A percentile compares a stretch with the other conserved stretches of the same genome.
Conservation (phyloP, 2,888 invertebrate species). For the Dolichopus griseipennis region DNA sequence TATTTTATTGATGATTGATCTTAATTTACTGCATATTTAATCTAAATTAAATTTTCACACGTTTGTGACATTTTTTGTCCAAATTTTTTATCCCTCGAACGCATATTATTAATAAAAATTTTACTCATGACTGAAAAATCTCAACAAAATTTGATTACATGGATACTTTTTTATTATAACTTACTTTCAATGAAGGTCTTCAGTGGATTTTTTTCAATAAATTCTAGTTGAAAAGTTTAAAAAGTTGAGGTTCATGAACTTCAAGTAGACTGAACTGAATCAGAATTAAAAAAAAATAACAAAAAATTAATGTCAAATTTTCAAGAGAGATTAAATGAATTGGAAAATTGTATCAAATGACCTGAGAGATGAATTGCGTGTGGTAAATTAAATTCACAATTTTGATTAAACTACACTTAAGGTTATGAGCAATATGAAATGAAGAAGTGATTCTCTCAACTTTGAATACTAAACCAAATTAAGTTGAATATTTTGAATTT, state of each 20-base stretch:
- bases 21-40: too few species aligned
- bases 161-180: too few species aligned
- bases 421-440: too few species aligned
- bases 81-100: neutral
- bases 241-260: neutral
- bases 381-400: conserved; percentile 41
- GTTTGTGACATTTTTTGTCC: neutral
- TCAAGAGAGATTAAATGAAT: conserved; percentile 28
- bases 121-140: neutral
- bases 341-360: conserved; percentile 45
- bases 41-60: neutral
- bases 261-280: too few species aligned
- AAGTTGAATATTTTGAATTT: too few species aligned
- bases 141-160: neutral
- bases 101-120: neutral
- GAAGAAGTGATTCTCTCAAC: too few species aligned
- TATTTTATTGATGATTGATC: too few species aligned
- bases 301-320: neutral
- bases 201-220: too few species aligned
- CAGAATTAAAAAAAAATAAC: too few species aligned
- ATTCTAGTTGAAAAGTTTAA: too few species aligned
- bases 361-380: conserved; percentile 43
- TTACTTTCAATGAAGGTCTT: too few species aligned
- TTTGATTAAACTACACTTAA: neutral
- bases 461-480: too few species aligned